Evolutionary conservation across 1,140 invertebrate species (phyloP).

Genomic region (Bombus pyrosoma): DNA sequence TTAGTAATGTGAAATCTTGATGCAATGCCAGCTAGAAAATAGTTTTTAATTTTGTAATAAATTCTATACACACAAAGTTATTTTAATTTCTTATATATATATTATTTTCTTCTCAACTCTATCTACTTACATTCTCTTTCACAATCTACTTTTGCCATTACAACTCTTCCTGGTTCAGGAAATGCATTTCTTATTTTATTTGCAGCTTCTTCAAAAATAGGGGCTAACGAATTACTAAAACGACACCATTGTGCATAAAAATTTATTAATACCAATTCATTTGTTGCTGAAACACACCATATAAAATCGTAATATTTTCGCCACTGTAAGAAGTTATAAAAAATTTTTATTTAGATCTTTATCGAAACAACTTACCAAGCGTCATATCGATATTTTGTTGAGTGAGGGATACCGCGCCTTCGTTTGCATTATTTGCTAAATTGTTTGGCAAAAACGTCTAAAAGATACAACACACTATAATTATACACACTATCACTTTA

Average conservation of each 20-base stretch:
- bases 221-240: slow-evolving; percentile 97
- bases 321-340: neutral
- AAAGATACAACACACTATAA: slow-evolving; percentile 70
- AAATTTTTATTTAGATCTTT: neutral
- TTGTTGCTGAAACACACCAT: slow-evolving; percentile 86
- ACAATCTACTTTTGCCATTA: slow-evolving; percentile 98
- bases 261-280: slow-evolving; percentile 98
- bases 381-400: slow-evolving; percentile 91
- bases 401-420: slow-evolving; percentile 90
- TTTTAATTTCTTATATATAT: neutral
- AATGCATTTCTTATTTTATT: slow-evolving; percentile 92
- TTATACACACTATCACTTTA: too few species aligned
- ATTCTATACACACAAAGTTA: neutral
- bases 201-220: slow-evolving; percentile 98
- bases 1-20: slow-evolving; percentile 97
- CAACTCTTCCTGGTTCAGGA: slow-evolving; percentile 91
- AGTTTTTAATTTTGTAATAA: slow-evolving; percentile 10
- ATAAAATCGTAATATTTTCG: neutral
- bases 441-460: slow-evolving; percentile 87
- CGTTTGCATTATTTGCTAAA: slow-evolving; percentile 87
- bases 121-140: slow-evolving; percentile 91
- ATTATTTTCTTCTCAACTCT: neutral
- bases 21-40: slow-evolving; percentile 88
- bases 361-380: slow-evolving; percentile 85
- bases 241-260: slow-evolving; percentile 99